These are phyloP conservation scores for Caenorhabditis brenneri DNA, from an alignment of 1,140 invertebrate species.

Conservation along the genomic window DNA sequence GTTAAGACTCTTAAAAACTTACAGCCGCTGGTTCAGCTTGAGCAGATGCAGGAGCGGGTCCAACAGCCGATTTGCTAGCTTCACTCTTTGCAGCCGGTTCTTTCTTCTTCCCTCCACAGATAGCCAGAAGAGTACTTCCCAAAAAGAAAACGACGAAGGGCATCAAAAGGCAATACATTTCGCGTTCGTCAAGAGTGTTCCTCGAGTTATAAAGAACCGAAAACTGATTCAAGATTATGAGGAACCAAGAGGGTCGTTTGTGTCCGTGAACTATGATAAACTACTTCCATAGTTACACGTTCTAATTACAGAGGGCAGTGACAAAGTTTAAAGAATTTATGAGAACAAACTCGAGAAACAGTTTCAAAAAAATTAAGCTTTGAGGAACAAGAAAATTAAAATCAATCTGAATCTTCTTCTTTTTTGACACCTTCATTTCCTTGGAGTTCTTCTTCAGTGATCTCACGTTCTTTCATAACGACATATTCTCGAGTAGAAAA, in stretches of 20 bases:
- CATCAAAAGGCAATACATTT: neutral
- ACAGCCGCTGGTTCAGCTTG: neutral
- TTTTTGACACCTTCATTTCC: neutral
- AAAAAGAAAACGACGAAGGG: neutral
- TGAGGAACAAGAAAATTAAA: too few species aligned
- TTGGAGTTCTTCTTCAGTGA: neutral
- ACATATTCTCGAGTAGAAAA: conserved; percentile 79
- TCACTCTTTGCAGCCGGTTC: neutral
- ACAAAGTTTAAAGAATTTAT: too few species aligned
- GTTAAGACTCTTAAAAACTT: too few species aligned
- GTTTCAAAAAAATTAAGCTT: too few species aligned
- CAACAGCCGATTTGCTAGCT: neutral
- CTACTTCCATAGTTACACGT: too few species aligned
- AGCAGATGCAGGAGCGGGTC: neutral
- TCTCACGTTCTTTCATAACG: conserved; percentile 59
- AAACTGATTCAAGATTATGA: neutral
- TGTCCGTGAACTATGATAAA: too few species aligned
- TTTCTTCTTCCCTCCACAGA: neutral
- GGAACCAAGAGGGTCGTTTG: too few species aligned
- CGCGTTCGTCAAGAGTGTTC: neutral
- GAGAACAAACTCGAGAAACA: too few species aligned
- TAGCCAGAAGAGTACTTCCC: neutral
- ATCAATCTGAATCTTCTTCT: conserved; percentile 12
- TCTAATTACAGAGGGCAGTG: too few species aligned
- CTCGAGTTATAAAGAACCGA: neutral